Conservation (phyloP, 2,113 vertebrate genomes). For the Malaclemys terrapin region DNA sequence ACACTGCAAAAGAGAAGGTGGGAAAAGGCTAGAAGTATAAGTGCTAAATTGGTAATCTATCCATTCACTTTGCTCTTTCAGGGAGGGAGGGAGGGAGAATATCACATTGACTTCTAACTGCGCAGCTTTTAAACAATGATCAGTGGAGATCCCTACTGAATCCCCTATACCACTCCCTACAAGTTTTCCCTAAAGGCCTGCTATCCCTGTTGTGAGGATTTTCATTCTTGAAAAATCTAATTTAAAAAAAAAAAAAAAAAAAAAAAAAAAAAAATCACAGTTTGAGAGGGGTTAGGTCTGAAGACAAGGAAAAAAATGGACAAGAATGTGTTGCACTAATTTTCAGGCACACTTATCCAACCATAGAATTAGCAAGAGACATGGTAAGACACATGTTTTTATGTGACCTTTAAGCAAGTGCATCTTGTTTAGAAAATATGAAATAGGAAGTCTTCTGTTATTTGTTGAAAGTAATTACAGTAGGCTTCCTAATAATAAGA, state of each 20-base stretch:
- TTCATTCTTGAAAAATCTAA: not conserved
- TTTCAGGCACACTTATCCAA: not conserved
- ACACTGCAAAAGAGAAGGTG: no score
- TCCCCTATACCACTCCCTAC: not conserved
- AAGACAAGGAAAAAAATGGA: not conserved
- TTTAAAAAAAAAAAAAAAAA: no score
- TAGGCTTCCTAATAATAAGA: no score
- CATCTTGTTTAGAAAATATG: no score
- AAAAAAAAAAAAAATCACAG: no score
- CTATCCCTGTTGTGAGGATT: not conserved
- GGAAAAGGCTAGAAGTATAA: no score
- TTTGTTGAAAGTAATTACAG: no score
- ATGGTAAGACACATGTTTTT: no score
- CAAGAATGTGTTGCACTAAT: not conserved
- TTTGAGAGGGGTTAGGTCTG: not conserved
- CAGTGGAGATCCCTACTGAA: not conserved
- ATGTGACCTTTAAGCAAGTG: no score
- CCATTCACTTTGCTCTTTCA: not conserved
- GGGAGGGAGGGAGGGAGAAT: not conserved
- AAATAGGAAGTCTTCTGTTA: no score
- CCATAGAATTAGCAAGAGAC: no score
- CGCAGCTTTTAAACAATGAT: not conserved
- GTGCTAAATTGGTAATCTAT: no score
- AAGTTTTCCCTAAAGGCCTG: not conserved
- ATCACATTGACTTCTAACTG: not conserved